Evolutionary conservation across 2,888 invertebrate species (phyloP).

Genomic region (Entomobrya multifasciata): DNA sequence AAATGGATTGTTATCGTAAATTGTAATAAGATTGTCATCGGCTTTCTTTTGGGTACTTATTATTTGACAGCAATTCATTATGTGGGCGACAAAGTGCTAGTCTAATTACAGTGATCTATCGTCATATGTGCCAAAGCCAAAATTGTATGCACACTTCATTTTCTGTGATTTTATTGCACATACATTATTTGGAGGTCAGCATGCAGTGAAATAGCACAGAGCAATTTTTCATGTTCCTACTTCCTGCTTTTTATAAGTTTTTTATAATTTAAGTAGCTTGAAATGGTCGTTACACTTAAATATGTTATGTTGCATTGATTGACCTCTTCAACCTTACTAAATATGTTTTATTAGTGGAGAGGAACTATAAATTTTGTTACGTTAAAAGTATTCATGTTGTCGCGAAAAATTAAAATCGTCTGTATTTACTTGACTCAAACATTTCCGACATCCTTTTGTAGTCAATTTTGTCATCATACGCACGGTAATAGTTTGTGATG

Average conservation of each 20-base stretch:
- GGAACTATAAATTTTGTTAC: no score
- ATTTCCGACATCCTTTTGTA: conserved; percentile 79
- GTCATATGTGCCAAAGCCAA: not conserved
- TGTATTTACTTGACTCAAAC: conserved; percentile 78
- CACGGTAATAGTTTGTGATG: conserved; percentile 78
- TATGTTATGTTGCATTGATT: not conserved
- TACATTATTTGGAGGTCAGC: not conserved
- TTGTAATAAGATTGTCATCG: conserved; percentile 23
- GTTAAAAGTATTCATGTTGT: no score
- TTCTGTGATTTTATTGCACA: not conserved
- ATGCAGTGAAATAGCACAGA: not conserved
- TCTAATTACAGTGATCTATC: not conserved
- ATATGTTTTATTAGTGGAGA: no score
- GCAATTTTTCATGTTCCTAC: not conserved
- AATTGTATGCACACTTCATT: not conserved
- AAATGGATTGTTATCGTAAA: conserved; percentile 19
- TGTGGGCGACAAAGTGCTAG: not conserved
- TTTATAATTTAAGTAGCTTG: not conserved
- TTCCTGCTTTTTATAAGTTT: not conserved
- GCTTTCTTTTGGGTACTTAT: conserved; percentile 2
- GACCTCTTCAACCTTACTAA: no score
- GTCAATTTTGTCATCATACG: conserved; percentile 78
- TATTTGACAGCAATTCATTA: conserved; percentile 19
- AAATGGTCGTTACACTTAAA: not conserved
- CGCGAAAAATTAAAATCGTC: not conserved